Percentiles rank a stretch among this genome's conserved stretches.
phyloP scores from a whole-genome alignment of 1,140 invertebrate genomes.

The Bombus cullumanus region DNA sequence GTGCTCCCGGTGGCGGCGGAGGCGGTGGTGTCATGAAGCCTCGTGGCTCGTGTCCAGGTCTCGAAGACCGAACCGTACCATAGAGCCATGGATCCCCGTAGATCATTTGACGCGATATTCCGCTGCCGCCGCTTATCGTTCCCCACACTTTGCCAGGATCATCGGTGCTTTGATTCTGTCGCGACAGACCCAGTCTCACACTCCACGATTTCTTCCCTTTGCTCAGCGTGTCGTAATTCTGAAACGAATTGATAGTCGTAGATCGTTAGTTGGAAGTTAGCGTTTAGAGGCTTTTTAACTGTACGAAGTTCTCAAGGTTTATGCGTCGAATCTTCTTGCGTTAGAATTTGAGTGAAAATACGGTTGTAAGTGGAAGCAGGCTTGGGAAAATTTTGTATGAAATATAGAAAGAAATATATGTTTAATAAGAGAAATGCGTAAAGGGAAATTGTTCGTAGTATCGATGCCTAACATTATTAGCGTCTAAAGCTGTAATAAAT shows the following conservation, averaged over 20 bases:
- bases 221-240: conserved; percentile 80
- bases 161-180: conserved; percentile 76
- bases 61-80: conserved; percentile 87
- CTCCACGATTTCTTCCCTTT: conserved; percentile 82
- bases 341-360: neutral
- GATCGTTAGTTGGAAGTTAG: neutral
- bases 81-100: conserved; percentile 92
- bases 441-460: neutral
- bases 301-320: neutral
- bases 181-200: conserved; percentile 78
- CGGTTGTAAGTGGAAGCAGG: neutral
- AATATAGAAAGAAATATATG: neutral
- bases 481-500: neutral
- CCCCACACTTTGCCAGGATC: conserved; percentile 83
- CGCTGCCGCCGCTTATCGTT: conserved; percentile 82
- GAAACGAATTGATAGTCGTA: conserved; percentile 40
- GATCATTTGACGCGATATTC: conserved; percentile 90
- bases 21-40: conserved; percentile 64
- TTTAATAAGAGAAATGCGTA: neutral
- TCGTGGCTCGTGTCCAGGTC: conserved; percentile 69
- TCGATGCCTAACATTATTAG: neutral
- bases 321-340: neutral
- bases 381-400: neutral
- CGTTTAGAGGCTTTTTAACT: too few relatives aligned
- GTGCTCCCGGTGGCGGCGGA: conserved; percentile 78